These are phyloP conservation scores for Aegotheles bennettii DNA, from an alignment of 2,113 vertebrate species.

Conservation along the genomic window DNA sequence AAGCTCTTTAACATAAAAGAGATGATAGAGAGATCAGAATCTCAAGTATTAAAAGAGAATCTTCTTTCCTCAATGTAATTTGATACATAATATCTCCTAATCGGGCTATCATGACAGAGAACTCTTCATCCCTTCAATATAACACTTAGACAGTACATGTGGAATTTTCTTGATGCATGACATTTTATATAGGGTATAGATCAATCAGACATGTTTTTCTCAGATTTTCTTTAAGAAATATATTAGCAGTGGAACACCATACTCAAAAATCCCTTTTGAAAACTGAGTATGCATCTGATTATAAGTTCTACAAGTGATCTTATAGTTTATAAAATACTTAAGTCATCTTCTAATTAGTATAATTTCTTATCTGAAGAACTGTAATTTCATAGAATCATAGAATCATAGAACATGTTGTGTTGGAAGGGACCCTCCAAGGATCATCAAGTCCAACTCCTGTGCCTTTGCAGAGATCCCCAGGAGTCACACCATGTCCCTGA, in stretches of 20 bases:
- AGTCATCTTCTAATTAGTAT: conserved; percentile 5
- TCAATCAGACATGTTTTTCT: conserved; percentile 4
- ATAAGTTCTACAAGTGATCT: neutral
- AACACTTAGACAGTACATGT: conserved; percentile 1
- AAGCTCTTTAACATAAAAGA: neutral
- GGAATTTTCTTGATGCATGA: conserved; percentile 43
- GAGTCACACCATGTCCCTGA: too few relatives aligned
- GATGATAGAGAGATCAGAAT: conserved; percentile 20
- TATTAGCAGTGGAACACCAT: neutral
- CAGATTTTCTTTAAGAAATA: neutral
- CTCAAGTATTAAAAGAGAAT: conserved; percentile 4
- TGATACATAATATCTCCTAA: conserved; percentile 27
- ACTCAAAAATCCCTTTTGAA: neutral
- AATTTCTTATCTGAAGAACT: conserved; percentile 2
- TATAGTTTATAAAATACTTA: neutral
- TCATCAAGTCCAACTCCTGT: too few relatives aligned
- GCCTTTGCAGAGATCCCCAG: too few relatives aligned
- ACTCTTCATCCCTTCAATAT: conserved; percentile 24
- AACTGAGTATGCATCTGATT: neutral
- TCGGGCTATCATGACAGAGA: neutral
- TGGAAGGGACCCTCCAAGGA: too few relatives aligned
- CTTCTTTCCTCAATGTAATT: neutral
- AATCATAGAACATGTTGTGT: too few relatives aligned
- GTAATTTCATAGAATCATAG: too few relatives aligned
- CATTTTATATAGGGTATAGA: conserved; percentile 10